Evolutionary conservation across 2,888 invertebrate species (phyloP), one percentile per base, ranked within the genome.

Genomic region (Caradrina clavipalpis): DNA sequence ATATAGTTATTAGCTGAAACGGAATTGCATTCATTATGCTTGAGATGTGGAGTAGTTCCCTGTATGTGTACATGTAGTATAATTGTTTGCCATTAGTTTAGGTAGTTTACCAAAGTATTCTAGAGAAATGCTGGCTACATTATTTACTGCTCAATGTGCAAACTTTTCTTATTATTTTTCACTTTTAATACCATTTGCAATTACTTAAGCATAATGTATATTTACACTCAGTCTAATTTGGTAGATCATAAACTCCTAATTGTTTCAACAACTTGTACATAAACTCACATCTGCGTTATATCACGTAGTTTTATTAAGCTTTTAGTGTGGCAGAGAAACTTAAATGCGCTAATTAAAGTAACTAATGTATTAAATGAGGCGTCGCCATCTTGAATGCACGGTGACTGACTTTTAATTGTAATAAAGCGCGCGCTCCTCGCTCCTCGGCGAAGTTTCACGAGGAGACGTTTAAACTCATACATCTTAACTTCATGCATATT

Each of bases 361-460:
- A 75, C 79, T 85, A 82, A 88, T 82, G 79, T 85, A 84, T 82
- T 83, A 85, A 88, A 88, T 86, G 85, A 86, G 80, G 70, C 84
- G 78, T 69, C 73, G 73, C 72, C 71, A 75, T 80, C 78, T 83
- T 72, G 62, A 69, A 81, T 80, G 78, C 77, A 78, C 76, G 78
- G 82, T 79, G 78, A 84, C 84, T 81, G 88, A 90, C 87, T 91
- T 92, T 88, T 89, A 91, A 91, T 91, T 91, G 90, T 91, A 88
- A 89, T 89, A 89, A 87, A 88, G 86, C 83, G 80, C 73, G 69
- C 73, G 69, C 73, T 60, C 51, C 50, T 50, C 65, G 63, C 55
- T 75, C 47, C 65, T 59, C 64, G 66, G 60, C 54, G 21, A 88
- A 88, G 83, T 87, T 86, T 78, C 68, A 45, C 73, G 72, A 70